Conservation (phyloP, 1,140 invertebrate species). For the Cephus cinctus region DNA sequence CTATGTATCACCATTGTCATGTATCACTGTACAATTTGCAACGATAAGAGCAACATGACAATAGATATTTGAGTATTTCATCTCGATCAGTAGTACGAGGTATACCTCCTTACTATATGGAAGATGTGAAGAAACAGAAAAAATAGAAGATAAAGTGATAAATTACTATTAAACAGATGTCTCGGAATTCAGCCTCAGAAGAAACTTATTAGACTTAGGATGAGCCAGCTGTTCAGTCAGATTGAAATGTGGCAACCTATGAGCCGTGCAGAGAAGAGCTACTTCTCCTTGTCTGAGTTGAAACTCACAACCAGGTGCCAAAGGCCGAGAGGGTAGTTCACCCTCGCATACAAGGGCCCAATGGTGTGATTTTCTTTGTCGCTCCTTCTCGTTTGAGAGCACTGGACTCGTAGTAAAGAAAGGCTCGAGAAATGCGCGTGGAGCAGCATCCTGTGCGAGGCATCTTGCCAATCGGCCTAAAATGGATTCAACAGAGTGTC, state of each 20-base stretch:
- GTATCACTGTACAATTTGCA: no score
- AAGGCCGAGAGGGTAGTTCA: slow-evolving; percentile 79
- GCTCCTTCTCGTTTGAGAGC: slow-evolving; percentile 76
- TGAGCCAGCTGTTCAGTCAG: slow-evolving; percentile 94
- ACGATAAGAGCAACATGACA: no score
- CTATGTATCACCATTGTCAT: no score
- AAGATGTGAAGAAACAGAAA: no score
- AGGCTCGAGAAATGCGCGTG: slow-evolving; percentile 88
- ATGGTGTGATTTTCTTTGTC: slow-evolving; percentile 71
- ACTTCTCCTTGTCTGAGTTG: slow-evolving; percentile 92
- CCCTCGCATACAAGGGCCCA: slow-evolving; percentile 92
- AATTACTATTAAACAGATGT: slow-evolving; percentile 80
- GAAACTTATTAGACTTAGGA: slow-evolving; percentile 94
- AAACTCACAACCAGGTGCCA: slow-evolving; percentile 81
- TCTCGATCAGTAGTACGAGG: no score
- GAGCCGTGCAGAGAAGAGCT: slow-evolving; percentile 83
- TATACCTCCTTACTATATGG: no score
- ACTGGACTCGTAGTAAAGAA: slow-evolving; percentile 79
- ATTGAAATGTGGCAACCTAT: slow-evolving; percentile 87
- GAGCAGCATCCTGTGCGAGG: slow-evolving; percentile 89
- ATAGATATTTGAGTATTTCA: no score
- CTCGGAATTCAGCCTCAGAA: slow-evolving; percentile 91
- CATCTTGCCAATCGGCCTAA: slow-evolving; percentile 84
- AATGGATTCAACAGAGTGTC: slow-evolving; percentile 92
- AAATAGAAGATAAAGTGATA: background rate